Percentiles rank a stretch among this genome's conserved stretches.
Evolutionary conservation across 2,888 invertebrate genomes (phyloP).

Genomic region (Lithophane semibrunnea): DNA sequence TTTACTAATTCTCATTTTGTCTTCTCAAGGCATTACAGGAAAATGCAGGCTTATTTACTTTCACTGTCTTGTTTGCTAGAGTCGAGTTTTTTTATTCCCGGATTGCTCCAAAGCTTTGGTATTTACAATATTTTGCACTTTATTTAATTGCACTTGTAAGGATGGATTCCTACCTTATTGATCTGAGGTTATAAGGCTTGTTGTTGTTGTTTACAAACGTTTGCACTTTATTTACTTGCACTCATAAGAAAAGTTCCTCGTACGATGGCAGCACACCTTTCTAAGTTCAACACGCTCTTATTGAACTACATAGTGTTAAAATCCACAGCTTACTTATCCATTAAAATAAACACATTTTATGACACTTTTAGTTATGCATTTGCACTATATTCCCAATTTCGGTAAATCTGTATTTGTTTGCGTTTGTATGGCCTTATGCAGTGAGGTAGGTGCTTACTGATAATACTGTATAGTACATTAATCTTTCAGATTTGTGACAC

Average conservation of each 20-base stretch:
- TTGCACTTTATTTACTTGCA: background rate
- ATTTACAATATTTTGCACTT: slow-evolving; percentile 12
- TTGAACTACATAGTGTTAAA: background rate
- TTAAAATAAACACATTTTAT: background rate
- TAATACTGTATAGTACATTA: slow-evolving; percentile 3
- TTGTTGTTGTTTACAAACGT: background rate
- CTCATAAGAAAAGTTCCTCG: background rate
- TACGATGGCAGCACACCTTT: background rate
- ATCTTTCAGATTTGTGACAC: slow-evolving; percentile 10
- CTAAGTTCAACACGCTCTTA: background rate
- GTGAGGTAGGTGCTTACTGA: slow-evolving; percentile 14
- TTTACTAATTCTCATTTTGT: background rate
- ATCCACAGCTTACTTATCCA: background rate
- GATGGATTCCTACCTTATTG: background rate
- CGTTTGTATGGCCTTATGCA: background rate
- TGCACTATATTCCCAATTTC: background rate
- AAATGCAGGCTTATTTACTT: background rate
- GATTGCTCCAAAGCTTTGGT: background rate
- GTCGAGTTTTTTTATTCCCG: slow-evolving; percentile 11
- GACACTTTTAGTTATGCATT: background rate
- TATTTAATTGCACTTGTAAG: slow-evolving; percentile 13
- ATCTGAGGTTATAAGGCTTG: background rate
- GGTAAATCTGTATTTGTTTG: slow-evolving; percentile 1
- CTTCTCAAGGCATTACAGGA: background rate
- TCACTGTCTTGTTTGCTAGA: background rate